These are phyloP conservation scores for Siphonodentalium dalli DNA, from an alignment of 2,888 invertebrate species.

Conservation along the genomic window DNA sequence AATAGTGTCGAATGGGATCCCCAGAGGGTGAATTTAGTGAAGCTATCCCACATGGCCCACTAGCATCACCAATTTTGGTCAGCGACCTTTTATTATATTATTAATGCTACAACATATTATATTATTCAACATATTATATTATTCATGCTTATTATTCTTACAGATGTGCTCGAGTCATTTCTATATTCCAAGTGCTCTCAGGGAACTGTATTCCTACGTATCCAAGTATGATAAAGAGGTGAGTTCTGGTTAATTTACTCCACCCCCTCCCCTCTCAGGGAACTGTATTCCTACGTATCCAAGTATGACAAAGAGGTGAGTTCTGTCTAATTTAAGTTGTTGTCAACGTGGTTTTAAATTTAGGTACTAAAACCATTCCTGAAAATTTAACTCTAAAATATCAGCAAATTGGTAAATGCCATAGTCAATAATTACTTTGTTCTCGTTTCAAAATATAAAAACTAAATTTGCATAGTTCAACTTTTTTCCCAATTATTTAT, in stretches of 20 bases:
- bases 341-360: too few species aligned
- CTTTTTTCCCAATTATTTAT: too few species aligned
- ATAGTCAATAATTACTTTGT: too few species aligned
- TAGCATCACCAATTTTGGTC: neutral
- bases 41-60: too few species aligned
- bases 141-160: constrained; percentile 12
- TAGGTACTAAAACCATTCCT: constrained; percentile 6
- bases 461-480: too few species aligned
- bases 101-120: neutral
- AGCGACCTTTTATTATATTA: neutral
- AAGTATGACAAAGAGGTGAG: constrained; percentile 92
- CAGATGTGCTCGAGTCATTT: constrained; percentile 81
- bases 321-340: too few species aligned
- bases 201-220: constrained; percentile 95
- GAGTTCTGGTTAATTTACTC: too few species aligned
- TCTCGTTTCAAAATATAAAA: too few species aligned
- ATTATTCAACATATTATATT: neutral
- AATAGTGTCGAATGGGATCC: too few species aligned
- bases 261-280: too few species aligned
- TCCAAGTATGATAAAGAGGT: constrained; percentile 95
- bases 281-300: constrained; percentile 94
- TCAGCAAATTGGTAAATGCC: too few species aligned
- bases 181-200: constrained; percentile 90
- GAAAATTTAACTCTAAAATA: neutral
- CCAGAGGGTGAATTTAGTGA: too few species aligned